Percentiles rank a stretch among this genome's conserved stretches.
Evolutionary conservation across 64 coral and sea anemone species (phyloP).

Genomic region (Actinia tenebrosa): DNA sequence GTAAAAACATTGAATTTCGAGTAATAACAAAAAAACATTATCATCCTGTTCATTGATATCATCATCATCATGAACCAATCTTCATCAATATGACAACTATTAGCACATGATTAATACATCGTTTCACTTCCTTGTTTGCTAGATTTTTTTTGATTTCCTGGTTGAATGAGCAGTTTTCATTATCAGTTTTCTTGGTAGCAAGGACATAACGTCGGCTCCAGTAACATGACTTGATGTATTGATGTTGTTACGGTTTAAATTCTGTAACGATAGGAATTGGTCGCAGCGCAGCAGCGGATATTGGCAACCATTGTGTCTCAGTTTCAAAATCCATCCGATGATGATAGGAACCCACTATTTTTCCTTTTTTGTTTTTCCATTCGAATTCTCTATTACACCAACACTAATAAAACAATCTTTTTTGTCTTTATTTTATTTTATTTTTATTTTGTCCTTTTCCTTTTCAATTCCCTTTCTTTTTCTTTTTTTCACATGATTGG

Average conservation of each 20-base stretch:
- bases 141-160: not conserved
- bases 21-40: too few species aligned
- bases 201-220: not conserved
- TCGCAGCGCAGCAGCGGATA: not conserved
- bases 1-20: too few species aligned
- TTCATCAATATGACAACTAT: too few species aligned
- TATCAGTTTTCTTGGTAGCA: not conserved
- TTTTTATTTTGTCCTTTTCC: not conserved
- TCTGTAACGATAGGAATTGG: slow-evolving; percentile 3
- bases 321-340: not conserved
- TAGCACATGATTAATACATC: not conserved
- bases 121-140: not conserved
- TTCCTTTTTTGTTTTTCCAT: not conserved
- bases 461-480: not conserved
- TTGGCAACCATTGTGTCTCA: not conserved
- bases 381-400: not conserved
- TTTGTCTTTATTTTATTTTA: not conserved
- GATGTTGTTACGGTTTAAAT: not conserved
- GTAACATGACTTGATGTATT: not conserved
- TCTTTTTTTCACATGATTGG: not conserved
- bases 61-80: too few species aligned
- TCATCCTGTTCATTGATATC: too few species aligned
- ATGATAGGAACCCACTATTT: not conserved
- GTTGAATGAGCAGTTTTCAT: not conserved
- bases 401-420: not conserved